phyloP scores from a whole-genome alignment of 2,113 vertebrate species.

The Rhinoderma darwinii region DNA sequence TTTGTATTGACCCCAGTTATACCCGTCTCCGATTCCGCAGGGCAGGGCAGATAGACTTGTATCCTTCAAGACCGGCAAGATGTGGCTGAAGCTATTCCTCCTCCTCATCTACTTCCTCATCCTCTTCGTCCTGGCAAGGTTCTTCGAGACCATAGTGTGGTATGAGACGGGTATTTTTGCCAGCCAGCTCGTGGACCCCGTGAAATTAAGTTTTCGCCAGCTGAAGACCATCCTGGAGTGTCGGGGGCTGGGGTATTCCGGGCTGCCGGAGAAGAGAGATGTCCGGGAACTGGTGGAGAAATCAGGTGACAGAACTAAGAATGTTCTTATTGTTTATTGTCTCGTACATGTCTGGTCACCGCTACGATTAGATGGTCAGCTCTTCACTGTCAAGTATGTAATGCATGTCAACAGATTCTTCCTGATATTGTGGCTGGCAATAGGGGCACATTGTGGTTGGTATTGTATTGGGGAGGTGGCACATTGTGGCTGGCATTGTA shows the following conservation, averaged over 20 bases:
- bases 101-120: slow-evolving; percentile 90
- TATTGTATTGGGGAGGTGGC: neutral
- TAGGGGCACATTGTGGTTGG: neutral
- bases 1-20: neutral
- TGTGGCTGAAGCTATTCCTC: slow-evolving; percentile 96
- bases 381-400: too few species aligned
- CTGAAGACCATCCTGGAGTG: slow-evolving; percentile 92
- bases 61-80: slow-evolving; percentile 68
- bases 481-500: too few species aligned
- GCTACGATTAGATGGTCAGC: neutral
- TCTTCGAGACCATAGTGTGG: slow-evolving; percentile 95
- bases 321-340: neutral
- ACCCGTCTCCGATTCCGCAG: neutral
- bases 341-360: too few species aligned
- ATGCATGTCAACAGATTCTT: too few species aligned
- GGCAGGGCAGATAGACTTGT: neutral
- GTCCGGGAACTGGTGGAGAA: slow-evolving; percentile 91
- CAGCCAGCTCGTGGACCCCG: slow-evolving; percentile 92
- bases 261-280: slow-evolving; percentile 89
- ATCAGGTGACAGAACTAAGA: slow-evolving; percentile 77
- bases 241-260: slow-evolving; percentile 88
- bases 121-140: slow-evolving; percentile 87
- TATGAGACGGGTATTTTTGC: slow-evolving; percentile 93
- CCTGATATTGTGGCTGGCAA: too few species aligned
- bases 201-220: slow-evolving; percentile 90